Base-by-base conservation (phyloP, 1,140 invertebrate species). In the Leucophenga varia region DNA sequence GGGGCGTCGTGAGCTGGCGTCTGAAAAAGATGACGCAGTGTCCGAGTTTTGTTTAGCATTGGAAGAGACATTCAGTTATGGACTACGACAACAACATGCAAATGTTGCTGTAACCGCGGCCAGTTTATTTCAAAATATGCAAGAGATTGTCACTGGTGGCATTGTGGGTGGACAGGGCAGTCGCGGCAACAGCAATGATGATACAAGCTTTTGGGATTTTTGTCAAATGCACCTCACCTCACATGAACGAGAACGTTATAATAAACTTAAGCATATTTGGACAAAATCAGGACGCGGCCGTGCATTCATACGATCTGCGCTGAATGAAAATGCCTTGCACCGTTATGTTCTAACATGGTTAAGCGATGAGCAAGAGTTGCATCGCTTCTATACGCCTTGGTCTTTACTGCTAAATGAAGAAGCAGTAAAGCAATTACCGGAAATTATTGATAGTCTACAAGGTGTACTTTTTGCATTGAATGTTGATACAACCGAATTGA, bases 391-490 rank as follows among this genome's bases (percentile, higher is more conserved):
- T 72, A 87, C 91, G 61, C 80, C 84, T 14, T 90, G 87, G 86
- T 86, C 91, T 12, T 83, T 93, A 55, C 61, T 94, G 21, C 59
- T 84, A 16, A 89, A 93, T 72, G 81, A 84, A 54, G 89, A 91
- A 61, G 81, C 82, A 40, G 84, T 79, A 45, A 83, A 81, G 44
- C 82, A 89, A 71, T 68, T 94, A 37, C 86, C 89, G n/a, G 87
- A 84, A 63, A 84, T 90, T 69, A 85, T 89, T 34, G 87, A 87
- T 74, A 88, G 86, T 39, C 77, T 93, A 36, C 83, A 83, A 32
- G 86, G 88, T 30, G 89, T 94, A 54, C 76, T 93, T 37, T 94
- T 94, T 78, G 91, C 91, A 9, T 84, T 93, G 30, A 86, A 81
- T 53, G 86, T 93, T 43, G 90, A 94, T 64, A 88, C 88, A 65